These are phyloP conservation scores for Catharus fuscescens DNA, from an alignment of 2,113 vertebrate species.

Conservation along the genomic window DNA sequence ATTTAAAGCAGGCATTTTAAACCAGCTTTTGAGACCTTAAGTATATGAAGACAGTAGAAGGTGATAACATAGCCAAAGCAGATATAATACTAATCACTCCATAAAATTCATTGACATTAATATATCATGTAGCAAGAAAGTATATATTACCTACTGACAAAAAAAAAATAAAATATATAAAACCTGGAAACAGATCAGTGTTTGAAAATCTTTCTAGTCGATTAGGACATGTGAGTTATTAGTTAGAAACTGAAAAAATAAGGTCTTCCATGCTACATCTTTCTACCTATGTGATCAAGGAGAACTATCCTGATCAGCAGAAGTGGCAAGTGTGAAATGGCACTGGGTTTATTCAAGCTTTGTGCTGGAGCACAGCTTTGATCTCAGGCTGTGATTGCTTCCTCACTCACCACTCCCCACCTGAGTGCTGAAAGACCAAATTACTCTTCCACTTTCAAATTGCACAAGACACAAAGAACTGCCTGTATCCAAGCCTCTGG, in stretches of 20 bases:
- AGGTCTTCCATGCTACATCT: not conserved
- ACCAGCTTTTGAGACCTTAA: not conserved
- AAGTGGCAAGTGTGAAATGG: not conserved
- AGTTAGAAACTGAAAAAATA: not conserved
- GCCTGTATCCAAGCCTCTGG: not conserved
- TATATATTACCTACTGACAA: not conserved
- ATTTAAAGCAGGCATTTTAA: conserved; percentile 4
- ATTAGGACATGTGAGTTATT: not conserved
- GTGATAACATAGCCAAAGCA: not conserved
- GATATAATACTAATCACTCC: not conserved
- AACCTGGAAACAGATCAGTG: not conserved
- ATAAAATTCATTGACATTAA: not conserved
- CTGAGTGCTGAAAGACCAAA: not conserved
- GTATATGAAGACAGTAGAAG: not conserved
- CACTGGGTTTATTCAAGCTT: not conserved
- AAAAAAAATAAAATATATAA: not conserved
- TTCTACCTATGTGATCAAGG: not conserved
- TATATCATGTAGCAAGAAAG: not conserved
- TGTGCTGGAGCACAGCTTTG: not conserved
- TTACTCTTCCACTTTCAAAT: not conserved
- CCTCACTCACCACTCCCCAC: not conserved
- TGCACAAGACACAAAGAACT: not conserved
- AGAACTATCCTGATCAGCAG: not conserved
- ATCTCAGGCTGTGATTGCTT: not conserved
- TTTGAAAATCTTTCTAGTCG: not conserved